Conservation (phyloP, 2,797 vertebrate genomes). For the Crenuchus spilurus region DNA sequence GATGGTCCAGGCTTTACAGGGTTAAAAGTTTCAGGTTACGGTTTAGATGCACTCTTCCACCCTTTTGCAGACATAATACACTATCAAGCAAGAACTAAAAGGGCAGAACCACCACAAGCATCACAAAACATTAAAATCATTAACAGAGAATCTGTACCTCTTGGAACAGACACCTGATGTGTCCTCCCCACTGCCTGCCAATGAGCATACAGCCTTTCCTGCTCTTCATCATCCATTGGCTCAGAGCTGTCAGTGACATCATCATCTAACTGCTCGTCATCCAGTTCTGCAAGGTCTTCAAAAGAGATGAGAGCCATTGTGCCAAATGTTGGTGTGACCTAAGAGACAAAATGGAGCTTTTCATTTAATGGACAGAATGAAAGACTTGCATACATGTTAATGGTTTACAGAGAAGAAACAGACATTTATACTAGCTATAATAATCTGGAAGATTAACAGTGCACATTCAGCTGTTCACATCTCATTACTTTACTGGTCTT, state of each 20-base stretch:
- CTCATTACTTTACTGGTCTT: background rate
- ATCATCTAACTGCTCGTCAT: slow-evolving; percentile 73
- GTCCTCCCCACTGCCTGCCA: slow-evolving; percentile 82
- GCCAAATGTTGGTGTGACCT: background rate
- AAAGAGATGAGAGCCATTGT: slow-evolving; percentile 83
- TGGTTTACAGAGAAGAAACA: too few relatives aligned
- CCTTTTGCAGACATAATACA: too few relatives aligned
- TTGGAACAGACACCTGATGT: slow-evolving; percentile 82
- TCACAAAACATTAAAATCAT: background rate
- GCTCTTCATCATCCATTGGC: slow-evolving; percentile 67
- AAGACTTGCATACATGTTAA: too few relatives aligned
- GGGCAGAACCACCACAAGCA: too few relatives aligned
- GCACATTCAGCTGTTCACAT: too few relatives aligned
- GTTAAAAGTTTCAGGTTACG: too few relatives aligned
- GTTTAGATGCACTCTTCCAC: too few relatives aligned
- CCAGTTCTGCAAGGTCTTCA: slow-evolving; percentile 80
- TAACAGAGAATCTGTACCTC: slow-evolving; percentile 64
- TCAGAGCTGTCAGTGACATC: slow-evolving; percentile 67
- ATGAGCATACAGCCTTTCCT: slow-evolving; percentile 71
- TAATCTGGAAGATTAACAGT: too few relatives aligned
- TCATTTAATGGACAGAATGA: too few relatives aligned
- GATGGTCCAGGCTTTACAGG: too few relatives aligned
- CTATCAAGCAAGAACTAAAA: background rate
- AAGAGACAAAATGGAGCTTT: background rate
- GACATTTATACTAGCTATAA: too few relatives aligned